Percentiles rank a stretch among this genome's conserved stretches.
These are phyloP conservation scores for Wiebesia pumilae DNA, from an alignment of 1,140 invertebrate genomes.

Conservation along the genomic window DNA sequence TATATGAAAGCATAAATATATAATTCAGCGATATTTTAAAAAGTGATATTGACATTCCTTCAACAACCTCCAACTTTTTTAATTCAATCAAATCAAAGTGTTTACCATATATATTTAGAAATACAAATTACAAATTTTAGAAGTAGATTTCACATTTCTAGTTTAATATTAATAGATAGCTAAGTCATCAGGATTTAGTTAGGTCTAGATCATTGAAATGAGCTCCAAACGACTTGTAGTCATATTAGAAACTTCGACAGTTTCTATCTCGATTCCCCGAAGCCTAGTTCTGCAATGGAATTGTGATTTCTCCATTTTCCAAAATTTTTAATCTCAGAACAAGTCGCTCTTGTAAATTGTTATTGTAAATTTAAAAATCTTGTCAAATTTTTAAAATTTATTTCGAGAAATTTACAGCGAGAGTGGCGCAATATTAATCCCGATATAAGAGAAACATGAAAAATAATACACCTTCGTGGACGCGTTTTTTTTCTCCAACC, in stretches of 20 bases:
- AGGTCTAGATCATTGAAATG: background rate
- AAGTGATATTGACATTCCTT: background rate
- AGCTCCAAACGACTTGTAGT: background rate
- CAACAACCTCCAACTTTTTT: too few relatives aligned
- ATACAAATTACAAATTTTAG: too few relatives aligned
- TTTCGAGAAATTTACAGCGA: too few relatives aligned
- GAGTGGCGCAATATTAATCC: too few relatives aligned
- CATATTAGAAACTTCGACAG: background rate
- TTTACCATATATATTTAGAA: too few relatives aligned
- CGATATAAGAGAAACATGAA: too few relatives aligned
- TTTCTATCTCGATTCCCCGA: background rate
- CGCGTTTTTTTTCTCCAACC: too few relatives aligned
- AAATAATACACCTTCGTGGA: too few relatives aligned
- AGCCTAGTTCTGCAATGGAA: background rate
- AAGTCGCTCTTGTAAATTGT: too few relatives aligned
- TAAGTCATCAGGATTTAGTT: background rate
- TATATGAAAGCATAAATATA: background rate
- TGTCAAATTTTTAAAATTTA: background rate
- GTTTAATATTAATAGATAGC: background rate
- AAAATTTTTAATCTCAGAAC: background rate
- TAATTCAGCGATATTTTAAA: background rate
- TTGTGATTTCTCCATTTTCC: background rate
- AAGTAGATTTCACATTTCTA: background rate
- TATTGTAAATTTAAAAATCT: too few relatives aligned
- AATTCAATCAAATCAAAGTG: too few relatives aligned